Conservation (phyloP, 2,113 vertebrate genomes). For the Willisornis vidua region DNA sequence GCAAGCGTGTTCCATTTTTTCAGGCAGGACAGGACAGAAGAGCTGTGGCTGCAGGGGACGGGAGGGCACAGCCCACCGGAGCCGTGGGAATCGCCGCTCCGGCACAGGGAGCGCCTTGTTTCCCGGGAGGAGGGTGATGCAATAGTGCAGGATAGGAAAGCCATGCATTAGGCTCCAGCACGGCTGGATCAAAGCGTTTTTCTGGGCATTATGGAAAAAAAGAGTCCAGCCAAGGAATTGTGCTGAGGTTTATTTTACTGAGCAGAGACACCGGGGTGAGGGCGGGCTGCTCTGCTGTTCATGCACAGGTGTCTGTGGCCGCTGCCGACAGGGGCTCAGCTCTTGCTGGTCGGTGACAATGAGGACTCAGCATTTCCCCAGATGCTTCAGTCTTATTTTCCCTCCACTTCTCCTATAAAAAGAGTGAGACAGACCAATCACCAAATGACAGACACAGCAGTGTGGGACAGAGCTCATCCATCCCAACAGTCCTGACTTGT, state of each 20-base stretch:
- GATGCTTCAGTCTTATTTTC: conserved; percentile 48
- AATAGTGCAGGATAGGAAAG: background rate
- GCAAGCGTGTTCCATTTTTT: accelerated
- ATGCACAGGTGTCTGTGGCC: accelerated
- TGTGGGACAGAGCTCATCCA: background rate
- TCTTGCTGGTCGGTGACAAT: background rate
- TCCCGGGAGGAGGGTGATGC: background rate
- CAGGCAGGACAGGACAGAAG: background rate
- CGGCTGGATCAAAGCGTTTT: background rate
- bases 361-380: conserved; percentile 59
- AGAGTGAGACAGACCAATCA: background rate
- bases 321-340: background rate
- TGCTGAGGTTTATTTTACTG: conserved; percentile 57
- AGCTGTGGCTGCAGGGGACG: background rate
- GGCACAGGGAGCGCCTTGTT: background rate
- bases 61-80: background rate
- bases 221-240: background rate
- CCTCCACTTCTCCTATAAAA: conserved; percentile 56
- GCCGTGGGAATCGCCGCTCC: background rate
- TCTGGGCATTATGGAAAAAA: background rate
- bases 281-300: background rate
- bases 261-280: background rate
- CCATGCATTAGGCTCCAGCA: background rate
- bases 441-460: background rate
- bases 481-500: background rate